Evolutionary conservation across 2,888 invertebrate species (phyloP).

Genomic region (Cactoblastis cactorum): DNA sequence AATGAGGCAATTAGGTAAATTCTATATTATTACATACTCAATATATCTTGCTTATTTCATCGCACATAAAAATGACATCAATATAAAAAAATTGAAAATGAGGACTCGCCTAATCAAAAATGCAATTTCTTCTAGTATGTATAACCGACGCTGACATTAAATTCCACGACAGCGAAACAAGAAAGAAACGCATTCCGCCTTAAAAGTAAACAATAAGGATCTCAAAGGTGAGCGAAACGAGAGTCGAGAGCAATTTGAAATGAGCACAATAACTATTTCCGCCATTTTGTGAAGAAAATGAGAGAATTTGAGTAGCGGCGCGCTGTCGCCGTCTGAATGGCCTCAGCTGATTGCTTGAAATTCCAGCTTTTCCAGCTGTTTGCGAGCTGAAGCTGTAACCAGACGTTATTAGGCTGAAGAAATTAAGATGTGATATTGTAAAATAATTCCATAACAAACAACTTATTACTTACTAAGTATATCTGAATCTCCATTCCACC

Average conservation of each 20-base stretch:
- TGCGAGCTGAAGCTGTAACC: background rate
- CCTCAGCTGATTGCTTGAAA: constrained; percentile 19
- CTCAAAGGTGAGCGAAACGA: constrained; percentile 1
- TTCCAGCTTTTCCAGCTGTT: background rate
- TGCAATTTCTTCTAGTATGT: too few species aligned
- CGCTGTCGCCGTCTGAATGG: constrained; percentile 19
- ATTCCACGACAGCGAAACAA: background rate
- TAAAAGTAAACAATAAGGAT: background rate
- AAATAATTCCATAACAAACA: too few species aligned
- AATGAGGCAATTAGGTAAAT: too few species aligned
- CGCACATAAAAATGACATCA: too few species aligned
- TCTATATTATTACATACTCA: too few species aligned
- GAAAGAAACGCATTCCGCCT: background rate
- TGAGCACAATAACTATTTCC: constrained; percentile 10
- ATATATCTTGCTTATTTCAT: too few species aligned
- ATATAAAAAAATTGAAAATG: too few species aligned
- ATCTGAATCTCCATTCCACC: too few species aligned
- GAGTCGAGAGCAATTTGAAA: constrained; percentile 10
- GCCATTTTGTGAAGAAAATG: constrained; percentile 9
- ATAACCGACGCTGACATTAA: background rate
- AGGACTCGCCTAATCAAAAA: too few species aligned
- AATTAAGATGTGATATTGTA: too few species aligned
- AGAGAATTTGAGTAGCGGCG: constrained; percentile 14
- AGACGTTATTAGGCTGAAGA: background rate
- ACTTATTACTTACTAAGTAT: too few species aligned